These are phyloP conservation scores for Melolontha melolontha DNA, from an alignment of 2,888 invertebrate genomes.

Conservation along the genomic window DNA sequence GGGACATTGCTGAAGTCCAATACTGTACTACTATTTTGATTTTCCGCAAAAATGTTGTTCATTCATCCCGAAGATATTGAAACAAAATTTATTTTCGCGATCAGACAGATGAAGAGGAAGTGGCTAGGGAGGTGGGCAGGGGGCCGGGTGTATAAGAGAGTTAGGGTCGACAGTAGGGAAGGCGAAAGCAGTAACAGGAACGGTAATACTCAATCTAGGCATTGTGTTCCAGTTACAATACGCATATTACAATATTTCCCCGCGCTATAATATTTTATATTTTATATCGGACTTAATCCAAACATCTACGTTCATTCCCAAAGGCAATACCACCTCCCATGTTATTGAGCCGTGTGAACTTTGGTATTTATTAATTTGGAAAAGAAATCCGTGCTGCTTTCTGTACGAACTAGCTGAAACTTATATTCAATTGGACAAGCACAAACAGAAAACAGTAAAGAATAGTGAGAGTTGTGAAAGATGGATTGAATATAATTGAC, in stretches of 20 bases:
- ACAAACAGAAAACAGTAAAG: no score
- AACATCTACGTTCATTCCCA: constrained; percentile 41
- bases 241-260: constrained; percentile 49
- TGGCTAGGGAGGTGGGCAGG: constrained; percentile 6
- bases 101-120: constrained; percentile 7
- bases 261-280: constrained; percentile 49
- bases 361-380: constrained; percentile 33
- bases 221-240: constrained; percentile 27
- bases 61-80: constrained; percentile 16
- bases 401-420: no score
- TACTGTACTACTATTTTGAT: no score
- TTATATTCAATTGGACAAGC: no score
- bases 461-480: no score
- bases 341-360: constrained; percentile 44
- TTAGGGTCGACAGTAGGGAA: background rate
- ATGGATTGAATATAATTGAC: no score
- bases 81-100: constrained; percentile 22
- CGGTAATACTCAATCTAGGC: constrained; percentile 16
- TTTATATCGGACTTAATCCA: constrained; percentile 48
- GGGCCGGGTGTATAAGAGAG: background rate
- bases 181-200: background rate
- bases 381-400: background rate
- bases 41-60: constrained; percentile 1
- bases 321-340: constrained; percentile 41
- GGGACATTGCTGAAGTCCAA: no score